A percentile compares a stretch with the other conserved stretches of the same genome.
These are phyloP conservation scores for Trididemnum nubilum DNA, from an alignment of 23 tunicate genomes.

Conservation along the genomic window DNA sequence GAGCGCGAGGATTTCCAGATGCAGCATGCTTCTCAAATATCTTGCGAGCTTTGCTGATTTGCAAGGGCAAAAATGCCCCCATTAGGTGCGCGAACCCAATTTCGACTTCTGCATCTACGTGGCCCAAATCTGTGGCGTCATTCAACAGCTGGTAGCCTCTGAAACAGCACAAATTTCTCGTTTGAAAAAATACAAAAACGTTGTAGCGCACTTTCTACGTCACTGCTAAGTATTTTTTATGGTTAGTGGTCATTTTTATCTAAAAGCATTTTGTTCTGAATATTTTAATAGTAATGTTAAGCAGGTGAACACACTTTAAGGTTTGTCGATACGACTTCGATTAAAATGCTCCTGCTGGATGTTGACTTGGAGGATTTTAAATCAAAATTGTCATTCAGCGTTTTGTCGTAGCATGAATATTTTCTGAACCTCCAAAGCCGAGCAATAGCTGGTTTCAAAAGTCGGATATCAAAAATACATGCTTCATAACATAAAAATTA, in stretches of 20 bases:
- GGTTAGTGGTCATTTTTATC: not conserved
- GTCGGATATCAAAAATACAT: no score
- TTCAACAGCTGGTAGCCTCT: constrained; percentile 64
- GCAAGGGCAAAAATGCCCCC: constrained; percentile 50
- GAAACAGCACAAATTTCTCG: not conserved
- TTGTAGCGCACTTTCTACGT: not conserved
- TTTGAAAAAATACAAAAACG: not conserved
- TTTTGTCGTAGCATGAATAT: no score
- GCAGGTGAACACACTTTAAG: no score
- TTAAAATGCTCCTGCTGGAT: no score
- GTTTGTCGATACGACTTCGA: no score
- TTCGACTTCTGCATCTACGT: constrained; percentile 65
- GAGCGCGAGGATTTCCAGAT: constrained; percentile 80
- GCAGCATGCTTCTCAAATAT: constrained; percentile 64
- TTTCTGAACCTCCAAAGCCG: no score
- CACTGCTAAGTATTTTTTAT: no score
- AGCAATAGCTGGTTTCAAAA: no score
- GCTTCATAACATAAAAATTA: no score
- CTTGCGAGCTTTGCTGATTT: constrained; percentile 51
- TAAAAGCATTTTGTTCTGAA: not conserved
- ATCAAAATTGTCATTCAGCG: no score
- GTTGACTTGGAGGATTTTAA: no score
- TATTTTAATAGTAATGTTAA: no score
- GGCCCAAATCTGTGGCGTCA: constrained; percentile 66
- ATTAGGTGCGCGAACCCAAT: constrained; percentile 62